A percentile compares a stretch with the other conserved stretches of the same genome.
Conservation (phyloP, 2,113 vertebrate species). For the Pachyramphus minor region DNA sequence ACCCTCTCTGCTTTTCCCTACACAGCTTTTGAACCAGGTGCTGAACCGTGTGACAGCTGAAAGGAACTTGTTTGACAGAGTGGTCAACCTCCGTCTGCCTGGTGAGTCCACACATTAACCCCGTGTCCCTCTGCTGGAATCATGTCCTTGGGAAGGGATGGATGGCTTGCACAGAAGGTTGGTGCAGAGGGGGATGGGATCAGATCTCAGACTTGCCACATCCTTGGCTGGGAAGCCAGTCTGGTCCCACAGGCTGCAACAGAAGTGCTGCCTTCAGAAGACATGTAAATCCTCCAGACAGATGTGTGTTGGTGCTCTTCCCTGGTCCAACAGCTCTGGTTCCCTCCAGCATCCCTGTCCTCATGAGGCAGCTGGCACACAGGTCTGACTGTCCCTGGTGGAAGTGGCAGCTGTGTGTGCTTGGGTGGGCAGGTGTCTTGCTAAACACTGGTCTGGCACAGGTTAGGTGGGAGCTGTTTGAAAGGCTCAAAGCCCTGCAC, state of each 20-base stretch:
- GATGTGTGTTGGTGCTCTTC: not conserved
- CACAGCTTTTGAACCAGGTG: conserved; percentile 87
- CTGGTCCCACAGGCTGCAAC: not conserved
- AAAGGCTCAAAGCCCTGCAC: not conserved
- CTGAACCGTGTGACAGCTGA: conserved; percentile 88
- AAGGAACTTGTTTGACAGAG: conserved; percentile 88
- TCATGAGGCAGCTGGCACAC: not conserved
- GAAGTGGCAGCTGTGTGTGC: not conserved
- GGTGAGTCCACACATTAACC: not conserved
- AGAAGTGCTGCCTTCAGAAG: not conserved
- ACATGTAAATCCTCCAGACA: not conserved
- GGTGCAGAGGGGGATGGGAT: not conserved
- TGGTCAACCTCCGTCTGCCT: conserved; percentile 86
- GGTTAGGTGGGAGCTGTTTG: not conserved
- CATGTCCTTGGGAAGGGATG: not conserved
- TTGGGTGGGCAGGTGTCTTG: not conserved
- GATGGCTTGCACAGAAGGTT: not conserved
- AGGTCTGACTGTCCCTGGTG: not conserved
- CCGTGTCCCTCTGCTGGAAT: not conserved
- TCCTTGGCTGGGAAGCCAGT: not conserved
- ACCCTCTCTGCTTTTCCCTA: not conserved
- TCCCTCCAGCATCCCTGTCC: not conserved
- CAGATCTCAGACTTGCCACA: not conserved
- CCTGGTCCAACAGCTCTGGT: not conserved
- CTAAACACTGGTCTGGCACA: not conserved